Conservation (phyloP, 2,113 vertebrate genomes). For the Larimichthys polyactis region DNA sequence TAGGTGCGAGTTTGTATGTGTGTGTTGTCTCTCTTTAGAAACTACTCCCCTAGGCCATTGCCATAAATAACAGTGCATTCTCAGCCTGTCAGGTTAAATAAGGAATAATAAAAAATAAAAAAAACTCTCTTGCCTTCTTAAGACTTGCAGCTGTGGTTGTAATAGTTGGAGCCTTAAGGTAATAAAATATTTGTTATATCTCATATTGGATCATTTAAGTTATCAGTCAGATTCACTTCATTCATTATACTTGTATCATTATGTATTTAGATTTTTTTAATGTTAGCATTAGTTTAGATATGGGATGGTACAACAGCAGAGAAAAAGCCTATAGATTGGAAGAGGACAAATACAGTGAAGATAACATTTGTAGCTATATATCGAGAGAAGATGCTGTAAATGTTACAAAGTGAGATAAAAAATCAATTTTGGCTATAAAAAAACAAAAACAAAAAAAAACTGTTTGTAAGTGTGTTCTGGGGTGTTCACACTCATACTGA, state of each 20-base stretch:
- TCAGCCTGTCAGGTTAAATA: constrained; percentile 23
- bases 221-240: background rate
- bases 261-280: too few species aligned
- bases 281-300: background rate
- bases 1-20: background rate
- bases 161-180: background rate
- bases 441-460: too few species aligned
- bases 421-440: too few species aligned
- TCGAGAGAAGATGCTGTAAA: background rate
- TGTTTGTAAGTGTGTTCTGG: background rate
- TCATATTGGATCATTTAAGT: background rate
- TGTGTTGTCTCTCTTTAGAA: constrained; percentile 7
- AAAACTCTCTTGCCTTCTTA: background rate
- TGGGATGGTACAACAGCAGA: background rate
- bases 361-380: background rate
- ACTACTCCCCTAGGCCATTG: background rate
- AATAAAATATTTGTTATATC: background rate
- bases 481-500: background rate
- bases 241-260: background rate
- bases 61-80: constrained; percentile 11
- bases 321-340: background rate
- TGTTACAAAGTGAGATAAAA: background rate
- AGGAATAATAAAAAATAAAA: background rate
- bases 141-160: background rate
- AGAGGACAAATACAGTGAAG: background rate